Base-by-base conservation (phyloP, 2,797 vertebrate genomes). In the Protonibea diacanthus region DNA sequence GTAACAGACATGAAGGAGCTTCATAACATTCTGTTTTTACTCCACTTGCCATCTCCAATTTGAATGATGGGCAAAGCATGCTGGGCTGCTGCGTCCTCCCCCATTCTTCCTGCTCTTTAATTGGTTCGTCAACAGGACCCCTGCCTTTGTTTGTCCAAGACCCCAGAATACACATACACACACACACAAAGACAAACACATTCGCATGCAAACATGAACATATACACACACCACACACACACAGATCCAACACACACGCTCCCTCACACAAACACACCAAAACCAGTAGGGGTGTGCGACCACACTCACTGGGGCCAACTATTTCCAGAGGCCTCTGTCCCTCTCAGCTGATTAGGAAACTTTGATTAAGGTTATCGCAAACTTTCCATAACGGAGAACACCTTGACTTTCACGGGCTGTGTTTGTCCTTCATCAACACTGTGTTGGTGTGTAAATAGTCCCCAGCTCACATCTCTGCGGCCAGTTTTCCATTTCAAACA, bases 361-460 rank as follows among this genome's bases (percentile, higher is more conserved):
- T 71, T 64, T 49, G 88, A 94, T 90, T 91, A 83, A 83, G 58
- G 85, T 89, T 95, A 94, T 94, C 91, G 21, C 80, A 83, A 87
- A 90, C 89, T 93, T 92, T 93, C 92, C 93, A 92, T 76, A 18
- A 75, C 59, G 45, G 57, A 81, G 87, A 92, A 91, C 93, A 92
- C 92, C 92, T 94, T 93, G 93, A 94, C 92, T 90, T 94, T 93
- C 66, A 83, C 38, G 68, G 65, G 82, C 78, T 14, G 59, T 88
- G 86, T 92, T 94, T 93, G 92, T 90, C 91, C 89, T 92, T 80
- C 70, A 69, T 72, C 73, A 53, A 71, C 72, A 45, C 73, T 7
- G 49, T 69, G 81, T 78, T 78, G 72, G 72, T 88, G 90, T 89
- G 88, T 88, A 91, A 91, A 92, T 83, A 89, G 66, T 77, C 48